Evolutionary conservation across 2,888 invertebrate genomes (phyloP).

Genomic region (Drosophila neonasuta): DNA sequence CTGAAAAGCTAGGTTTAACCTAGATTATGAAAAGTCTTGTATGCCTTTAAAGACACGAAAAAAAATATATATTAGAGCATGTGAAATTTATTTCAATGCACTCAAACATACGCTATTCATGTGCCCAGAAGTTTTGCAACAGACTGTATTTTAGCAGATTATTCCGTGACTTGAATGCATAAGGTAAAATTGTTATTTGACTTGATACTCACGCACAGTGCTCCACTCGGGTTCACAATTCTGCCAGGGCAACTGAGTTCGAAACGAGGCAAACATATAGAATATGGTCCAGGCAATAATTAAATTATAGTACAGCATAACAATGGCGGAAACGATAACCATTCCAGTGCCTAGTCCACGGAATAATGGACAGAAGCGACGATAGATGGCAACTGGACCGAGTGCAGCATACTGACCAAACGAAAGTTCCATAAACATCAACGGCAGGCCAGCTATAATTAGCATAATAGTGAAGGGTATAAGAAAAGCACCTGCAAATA

Average conservation of each 20-base stretch:
- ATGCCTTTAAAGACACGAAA: too few species aligned
- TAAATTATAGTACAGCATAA: slow-evolving; percentile 89
- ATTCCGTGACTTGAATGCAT: not conserved
- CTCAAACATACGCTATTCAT: not conserved
- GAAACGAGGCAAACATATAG: slow-evolving; percentile 88
- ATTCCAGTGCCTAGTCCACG: slow-evolving; percentile 89
- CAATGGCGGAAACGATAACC: slow-evolving; percentile 89
- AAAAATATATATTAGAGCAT: too few species aligned
- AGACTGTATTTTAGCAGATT: not conserved
- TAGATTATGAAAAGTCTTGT: too few species aligned
- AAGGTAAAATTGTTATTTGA: not conserved
- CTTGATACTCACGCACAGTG: slow-evolving; percentile 84
- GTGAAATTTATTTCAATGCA: not conserved
- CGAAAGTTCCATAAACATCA: slow-evolving; percentile 93
- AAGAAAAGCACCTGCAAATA: slow-evolving; percentile 87
- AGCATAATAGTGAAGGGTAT: slow-evolving; percentile 92
- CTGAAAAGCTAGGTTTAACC: too few species aligned
- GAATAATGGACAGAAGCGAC: slow-evolving; percentile 88
- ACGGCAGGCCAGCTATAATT: slow-evolving; percentile 89
- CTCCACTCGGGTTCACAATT: slow-evolving; percentile 88
- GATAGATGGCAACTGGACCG: slow-evolving; percentile 91
- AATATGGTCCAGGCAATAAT: slow-evolving; percentile 91
- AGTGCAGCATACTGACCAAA: slow-evolving; percentile 92
- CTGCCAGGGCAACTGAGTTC: slow-evolving; percentile 87
- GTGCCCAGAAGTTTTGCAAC: not conserved